Conservation (phyloP, 2,888 invertebrate species). For the Ceratothoa steindachneri region DNA sequence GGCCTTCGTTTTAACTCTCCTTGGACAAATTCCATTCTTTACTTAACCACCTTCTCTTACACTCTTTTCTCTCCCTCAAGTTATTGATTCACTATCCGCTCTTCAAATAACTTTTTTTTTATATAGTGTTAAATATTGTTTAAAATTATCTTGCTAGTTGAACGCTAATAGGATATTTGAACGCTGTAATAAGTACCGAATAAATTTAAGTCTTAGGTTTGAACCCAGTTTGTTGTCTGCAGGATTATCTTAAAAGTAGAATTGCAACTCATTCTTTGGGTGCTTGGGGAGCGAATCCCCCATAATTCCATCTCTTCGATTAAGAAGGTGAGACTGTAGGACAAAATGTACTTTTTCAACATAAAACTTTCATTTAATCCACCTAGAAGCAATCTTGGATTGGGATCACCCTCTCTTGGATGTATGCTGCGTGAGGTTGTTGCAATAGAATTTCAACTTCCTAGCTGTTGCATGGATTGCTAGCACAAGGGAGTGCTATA, state of each 20-base stretch:
- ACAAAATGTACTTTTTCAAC: not conserved
- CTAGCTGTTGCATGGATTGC: too few species aligned
- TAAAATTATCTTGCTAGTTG: too few species aligned
- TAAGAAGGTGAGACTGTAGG: not conserved
- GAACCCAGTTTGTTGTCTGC: not conserved
- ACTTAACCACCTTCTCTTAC: not conserved
- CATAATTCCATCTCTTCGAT: not conserved
- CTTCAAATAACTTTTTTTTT: not conserved
- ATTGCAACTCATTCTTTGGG: not conserved
- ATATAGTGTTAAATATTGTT: not conserved
- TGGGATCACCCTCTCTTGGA: too few species aligned
- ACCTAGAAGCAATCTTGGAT: too few species aligned
- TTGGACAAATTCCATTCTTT: too few species aligned
- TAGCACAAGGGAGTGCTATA: too few species aligned
- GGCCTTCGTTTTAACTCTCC: too few species aligned
- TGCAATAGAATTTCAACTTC: too few species aligned
- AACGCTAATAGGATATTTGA: too few species aligned
- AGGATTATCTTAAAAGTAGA: not conserved
- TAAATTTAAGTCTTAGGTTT: not conserved
- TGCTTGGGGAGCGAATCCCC: not conserved
- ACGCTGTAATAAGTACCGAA: not conserved
- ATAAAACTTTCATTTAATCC: too few species aligned
- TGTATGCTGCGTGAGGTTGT: too few species aligned
- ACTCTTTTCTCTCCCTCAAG: too few species aligned
- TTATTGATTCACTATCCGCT: not conserved